Conservation (phyloP, 2,113 vertebrate species). For the Larimichthys polyactis region DNA sequence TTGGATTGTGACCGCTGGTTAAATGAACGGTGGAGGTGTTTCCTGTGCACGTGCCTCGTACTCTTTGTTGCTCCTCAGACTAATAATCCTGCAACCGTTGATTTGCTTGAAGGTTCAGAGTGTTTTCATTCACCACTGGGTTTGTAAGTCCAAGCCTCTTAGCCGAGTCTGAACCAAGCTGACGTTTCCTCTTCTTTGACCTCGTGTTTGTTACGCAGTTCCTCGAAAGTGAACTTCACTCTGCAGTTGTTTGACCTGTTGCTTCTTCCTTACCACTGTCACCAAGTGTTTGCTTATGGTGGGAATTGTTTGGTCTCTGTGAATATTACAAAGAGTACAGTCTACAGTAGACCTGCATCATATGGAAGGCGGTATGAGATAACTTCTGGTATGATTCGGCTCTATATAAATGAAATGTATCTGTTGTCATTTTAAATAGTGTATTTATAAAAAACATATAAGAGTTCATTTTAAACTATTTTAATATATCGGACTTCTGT, state of each 20-base stretch:
- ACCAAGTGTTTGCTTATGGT: too few species aligned
- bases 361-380: too few species aligned
- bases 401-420: too few species aligned
- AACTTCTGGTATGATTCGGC: too few species aligned
- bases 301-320: too few species aligned
- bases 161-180: background rate
- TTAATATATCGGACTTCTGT: too few species aligned
- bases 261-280: background rate
- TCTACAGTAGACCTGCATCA: too few species aligned
- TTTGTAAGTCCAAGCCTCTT: slow-evolving; percentile 62
- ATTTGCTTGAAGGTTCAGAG: background rate
- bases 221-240: slow-evolving; percentile 20
- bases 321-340: too few species aligned
- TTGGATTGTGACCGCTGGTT: background rate
- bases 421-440: too few species aligned
- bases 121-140: slow-evolving; percentile 31
- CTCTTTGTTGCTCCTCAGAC: background rate
- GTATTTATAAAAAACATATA: too few species aligned
- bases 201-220: slow-evolving; percentile 20
- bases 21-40: background rate
- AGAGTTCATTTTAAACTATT: too few species aligned
- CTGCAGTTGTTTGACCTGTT: background rate
- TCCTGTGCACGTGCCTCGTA: background rate
- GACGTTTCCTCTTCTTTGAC: slow-evolving; percentile 31
- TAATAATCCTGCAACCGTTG: slow-evolving; percentile 35